Conservation (phyloP, 2,113 vertebrate species). For the Sapayoa aenigma region DNA sequence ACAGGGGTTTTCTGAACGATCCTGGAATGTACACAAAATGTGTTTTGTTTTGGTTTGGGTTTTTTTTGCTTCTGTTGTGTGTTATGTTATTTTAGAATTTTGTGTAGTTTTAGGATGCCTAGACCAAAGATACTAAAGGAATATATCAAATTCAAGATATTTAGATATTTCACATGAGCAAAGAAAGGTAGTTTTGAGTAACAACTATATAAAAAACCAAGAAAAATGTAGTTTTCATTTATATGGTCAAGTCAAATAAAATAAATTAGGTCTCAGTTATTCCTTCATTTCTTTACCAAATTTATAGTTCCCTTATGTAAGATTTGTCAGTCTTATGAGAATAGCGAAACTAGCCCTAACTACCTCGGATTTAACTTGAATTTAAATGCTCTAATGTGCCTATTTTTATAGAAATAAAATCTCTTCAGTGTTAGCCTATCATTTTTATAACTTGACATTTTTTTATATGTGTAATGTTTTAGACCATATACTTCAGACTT, state of each 20-base stretch:
- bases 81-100: neutral
- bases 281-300: neutral
- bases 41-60: no score
- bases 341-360: neutral
- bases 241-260: conserved; percentile 2
- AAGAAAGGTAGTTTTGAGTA: neutral
- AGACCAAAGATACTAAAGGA: neutral
- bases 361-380: neutral
- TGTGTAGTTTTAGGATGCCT: neutral
- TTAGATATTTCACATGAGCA: neutral
- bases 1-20: neutral
- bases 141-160: neutral
- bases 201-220: neutral
- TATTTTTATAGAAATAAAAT: conserved; percentile 27
- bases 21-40: neutral
- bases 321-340: conserved; percentile 11
- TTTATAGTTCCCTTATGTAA: conserved; percentile 4
- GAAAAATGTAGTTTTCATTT: neutral
- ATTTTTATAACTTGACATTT: neutral
- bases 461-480: neutral
- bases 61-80: neutral
- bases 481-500: neutral
- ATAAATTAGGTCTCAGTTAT: neutral
- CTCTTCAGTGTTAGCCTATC: neutral
- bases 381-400: neutral